phyloP scores from a whole-genome alignment of 2,113 vertebrate genomes.

The Herpetotheres cachinnans region DNA sequence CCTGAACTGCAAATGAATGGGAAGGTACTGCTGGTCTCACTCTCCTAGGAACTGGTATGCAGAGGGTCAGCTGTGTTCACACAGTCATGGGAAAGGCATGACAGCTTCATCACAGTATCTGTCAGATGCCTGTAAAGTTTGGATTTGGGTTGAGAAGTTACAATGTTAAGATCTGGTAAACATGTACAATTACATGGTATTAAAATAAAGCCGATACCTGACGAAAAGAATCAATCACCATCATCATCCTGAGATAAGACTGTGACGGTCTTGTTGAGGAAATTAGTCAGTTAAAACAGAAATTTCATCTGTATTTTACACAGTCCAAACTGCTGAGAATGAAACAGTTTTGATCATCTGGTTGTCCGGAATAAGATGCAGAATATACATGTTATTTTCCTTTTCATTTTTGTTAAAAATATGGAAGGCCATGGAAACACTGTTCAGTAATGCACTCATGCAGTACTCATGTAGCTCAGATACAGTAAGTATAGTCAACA shows the following conservation, averaged over 20 bases:
- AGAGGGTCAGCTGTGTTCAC: background rate
- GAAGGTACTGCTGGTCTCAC: background rate
- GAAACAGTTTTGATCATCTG: background rate
- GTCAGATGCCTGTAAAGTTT: background rate
- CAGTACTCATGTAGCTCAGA: background rate
- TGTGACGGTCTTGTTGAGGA: background rate
- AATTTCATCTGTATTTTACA: background rate
- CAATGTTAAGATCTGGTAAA: background rate
- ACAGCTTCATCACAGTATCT: background rate
- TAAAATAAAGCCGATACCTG: background rate
- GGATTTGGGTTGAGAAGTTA: background rate
- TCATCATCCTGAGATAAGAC: background rate
- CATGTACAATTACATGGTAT: background rate
- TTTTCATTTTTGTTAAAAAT: background rate
- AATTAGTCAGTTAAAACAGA: background rate
- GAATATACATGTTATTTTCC: background rate
- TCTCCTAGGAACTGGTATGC: accelerated
- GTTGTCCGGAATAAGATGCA: background rate
- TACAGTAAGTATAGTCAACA: background rate
- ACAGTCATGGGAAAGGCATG: background rate
- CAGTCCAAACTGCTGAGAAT: background rate
- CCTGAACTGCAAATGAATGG: background rate
- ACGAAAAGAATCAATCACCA: background rate
- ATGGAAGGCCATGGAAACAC: background rate
- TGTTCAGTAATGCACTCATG: background rate